phyloP scores from a whole-genome alignment of 2,797 vertebrate genomes.

The Hybognathus amarus region DNA sequence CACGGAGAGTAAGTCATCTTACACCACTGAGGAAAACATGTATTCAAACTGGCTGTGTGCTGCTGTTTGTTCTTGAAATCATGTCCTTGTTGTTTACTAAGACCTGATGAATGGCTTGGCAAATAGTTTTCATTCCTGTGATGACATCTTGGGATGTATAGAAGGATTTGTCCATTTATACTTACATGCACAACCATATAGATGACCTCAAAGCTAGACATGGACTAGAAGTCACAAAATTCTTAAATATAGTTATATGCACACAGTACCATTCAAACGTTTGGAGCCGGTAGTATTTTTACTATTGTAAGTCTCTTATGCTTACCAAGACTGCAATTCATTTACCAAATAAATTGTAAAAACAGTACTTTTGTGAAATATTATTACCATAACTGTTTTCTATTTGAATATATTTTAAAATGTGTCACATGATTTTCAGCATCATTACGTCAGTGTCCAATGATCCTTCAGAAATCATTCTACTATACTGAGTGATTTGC shows the following conservation, averaged over 20 bases:
- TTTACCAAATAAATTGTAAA: neutral
- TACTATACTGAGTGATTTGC: neutral
- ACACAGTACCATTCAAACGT: neutral
- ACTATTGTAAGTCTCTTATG: neutral
- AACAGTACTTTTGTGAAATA: neutral
- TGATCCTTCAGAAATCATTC: neutral
- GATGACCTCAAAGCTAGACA: neutral
- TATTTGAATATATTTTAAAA: neutral
- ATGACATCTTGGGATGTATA: neutral
- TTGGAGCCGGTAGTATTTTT: neutral
- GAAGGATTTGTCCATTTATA: neutral
- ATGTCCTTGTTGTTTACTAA: neutral
- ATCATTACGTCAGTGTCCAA: neutral
- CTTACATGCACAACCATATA: neutral
- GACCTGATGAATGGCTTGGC: neutral
- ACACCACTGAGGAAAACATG: neutral
- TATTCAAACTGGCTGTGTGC: neutral
- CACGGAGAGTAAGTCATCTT: constrained; percentile 87
- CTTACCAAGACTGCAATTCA: neutral
- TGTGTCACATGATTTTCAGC: neutral
- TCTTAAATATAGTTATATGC: neutral
- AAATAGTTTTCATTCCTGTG: neutral
- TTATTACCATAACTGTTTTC: neutral
- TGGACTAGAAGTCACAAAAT: neutral
- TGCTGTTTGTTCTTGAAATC: neutral